Percentiles rank a stretch among this genome's conserved stretches.
Evolutionary conservation across 2,113 vertebrate genomes (phyloP).

Genomic region (Tiliqua scincoides): DNA sequence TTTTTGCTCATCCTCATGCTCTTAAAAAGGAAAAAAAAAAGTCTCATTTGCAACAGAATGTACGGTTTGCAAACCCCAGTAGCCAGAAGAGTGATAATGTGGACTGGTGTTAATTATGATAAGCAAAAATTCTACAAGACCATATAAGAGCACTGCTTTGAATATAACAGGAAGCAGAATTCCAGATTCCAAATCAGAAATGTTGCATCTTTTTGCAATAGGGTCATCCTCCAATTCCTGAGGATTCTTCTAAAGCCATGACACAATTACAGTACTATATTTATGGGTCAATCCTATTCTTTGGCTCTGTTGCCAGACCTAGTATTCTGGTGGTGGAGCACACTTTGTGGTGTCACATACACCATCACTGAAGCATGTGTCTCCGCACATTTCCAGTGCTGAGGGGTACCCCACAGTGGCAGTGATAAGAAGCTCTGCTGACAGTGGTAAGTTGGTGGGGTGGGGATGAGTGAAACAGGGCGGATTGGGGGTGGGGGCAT

Average conservation of each 20-base stretch:
- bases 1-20: not conserved
- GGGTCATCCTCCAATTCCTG: slow-evolving; percentile 39
- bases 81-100: not conserved
- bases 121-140: not conserved
- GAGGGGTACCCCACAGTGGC: too few relatives aligned
- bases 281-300: too few relatives aligned
- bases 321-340: too few relatives aligned
- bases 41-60: slow-evolving; percentile 34
- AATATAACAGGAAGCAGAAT: not conserved
- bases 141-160: not conserved
- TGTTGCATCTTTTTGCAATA: slow-evolving; percentile 13
- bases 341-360: too few relatives aligned
- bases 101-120: not conserved
- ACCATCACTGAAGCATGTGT: too few relatives aligned
- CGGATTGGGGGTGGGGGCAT: too few relatives aligned
- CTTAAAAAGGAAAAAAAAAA: not conserved
- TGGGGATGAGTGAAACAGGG: too few relatives aligned
- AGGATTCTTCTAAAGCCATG: slow-evolving; percentile 59
- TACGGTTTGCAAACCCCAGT: slow-evolving; percentile 26
- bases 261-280: slow-evolving; percentile 68
- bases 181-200: not conserved
- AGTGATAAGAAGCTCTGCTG: too few relatives aligned
- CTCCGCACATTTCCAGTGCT: too few relatives aligned
- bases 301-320: too few relatives aligned
- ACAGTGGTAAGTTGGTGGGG: too few relatives aligned